Evolutionary conservation across 2,888 invertebrate species (phyloP), one percentile per base, ranked within the genome.

Genomic region (Volucella zonaria): DNA sequence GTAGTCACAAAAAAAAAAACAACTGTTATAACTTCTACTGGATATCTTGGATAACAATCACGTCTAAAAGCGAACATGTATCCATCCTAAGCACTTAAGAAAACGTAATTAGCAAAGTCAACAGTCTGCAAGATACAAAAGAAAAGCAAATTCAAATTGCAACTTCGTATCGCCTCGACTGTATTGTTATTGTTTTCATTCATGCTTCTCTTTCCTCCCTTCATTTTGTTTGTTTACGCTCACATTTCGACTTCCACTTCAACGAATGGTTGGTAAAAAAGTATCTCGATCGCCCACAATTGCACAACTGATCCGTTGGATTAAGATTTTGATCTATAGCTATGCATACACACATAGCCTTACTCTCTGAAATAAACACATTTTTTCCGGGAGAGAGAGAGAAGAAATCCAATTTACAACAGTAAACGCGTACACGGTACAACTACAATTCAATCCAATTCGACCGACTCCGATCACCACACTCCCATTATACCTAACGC

Each of bases 121-220:
- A 73, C 59, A 71, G 40, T 12, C 43, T 3, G 12, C 12, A 15
- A 11, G 6, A 31, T 23, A 31, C 23, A 18, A 12, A 43, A 43
- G 10, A 67, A 54, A 14, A 43, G 56, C 10, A 12, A 56, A 40
- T 11, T 49, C 12, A 47, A 38, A 51, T 42, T 11, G 45, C 61
- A 18, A 54, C 73, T 79, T 59, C n/a, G 9, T 71, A 51, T 62
- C 42, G 74, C 54, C 74, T 18, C 56, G 59, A 80, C 80, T 83
- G 80, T 83, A 59, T 40, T 82, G 67, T 82, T 82, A 82, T 82
- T 82, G 77, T 80, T 80, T 79, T 75, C 66, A 66, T 75, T 75
- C 61, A 15, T 43, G 23, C 45, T 14, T 52, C 23, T 38, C 45
- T 67, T 49, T 59, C 23, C 15, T 45, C 38, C 45, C 23, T 14